Evolutionary conservation across 2,888 invertebrate species (phyloP), one percentile per base, ranked within the genome.

Genomic region (Horisme vitalbata): DNA sequence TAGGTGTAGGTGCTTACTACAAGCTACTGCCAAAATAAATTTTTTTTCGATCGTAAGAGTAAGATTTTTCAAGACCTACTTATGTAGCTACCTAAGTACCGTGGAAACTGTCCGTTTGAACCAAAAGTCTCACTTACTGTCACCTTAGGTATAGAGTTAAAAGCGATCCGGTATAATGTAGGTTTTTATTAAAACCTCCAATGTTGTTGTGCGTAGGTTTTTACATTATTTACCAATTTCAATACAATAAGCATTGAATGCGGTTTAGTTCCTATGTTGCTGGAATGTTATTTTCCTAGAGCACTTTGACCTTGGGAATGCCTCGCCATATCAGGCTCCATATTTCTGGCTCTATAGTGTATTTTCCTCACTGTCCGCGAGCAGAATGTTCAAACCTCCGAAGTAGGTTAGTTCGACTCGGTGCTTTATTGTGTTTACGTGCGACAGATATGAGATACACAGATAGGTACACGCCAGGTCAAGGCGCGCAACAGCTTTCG

Each of bases 341-440:
- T 66, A 66, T 65, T 69, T 70, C 65, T 65, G 65, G 58, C 62
- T 55, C 56, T 57, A 58, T 45, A 63, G 58, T 62, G 58, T 55
- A 66, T 75, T 77, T 75, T 75, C 70, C 74, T 68, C 55, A 53
- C 49, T 39, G 52, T 59, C 48, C 68, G 75, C 78, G 76, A 72
- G 63, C 65, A 62, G 83, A 83, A 85, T 84, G 72, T 78, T 75
- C 74, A 83, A 83, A 79, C 70, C 51, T 63, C 68, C 68, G 75
- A 86, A 75, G 77, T 87, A 83, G 86, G 87, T 85, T 87, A 86
- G 71, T 71, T 70, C 63, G 81, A 65, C 73, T 77, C 72, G 64
- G 76, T 82, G 80, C 75, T 87, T 88, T 86, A 88, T 89, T 88
- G 81, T 86, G 68, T 84, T 81, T 86, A 87, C 88, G 88, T 88